Conservation (phyloP, 2,797 vertebrate species). For the Columba guinea region DNA sequence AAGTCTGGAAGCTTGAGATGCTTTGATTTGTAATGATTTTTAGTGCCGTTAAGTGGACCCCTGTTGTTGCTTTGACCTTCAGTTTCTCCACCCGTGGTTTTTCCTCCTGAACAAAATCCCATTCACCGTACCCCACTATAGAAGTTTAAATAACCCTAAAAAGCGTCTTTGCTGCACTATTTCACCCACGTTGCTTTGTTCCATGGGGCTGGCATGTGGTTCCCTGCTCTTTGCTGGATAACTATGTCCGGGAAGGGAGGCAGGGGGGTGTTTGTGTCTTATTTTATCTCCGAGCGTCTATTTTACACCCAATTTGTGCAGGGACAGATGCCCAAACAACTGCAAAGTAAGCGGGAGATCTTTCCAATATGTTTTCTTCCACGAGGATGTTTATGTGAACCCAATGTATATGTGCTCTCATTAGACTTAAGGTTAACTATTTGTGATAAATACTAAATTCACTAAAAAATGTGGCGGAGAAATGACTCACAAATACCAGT, state of each 20-base stretch:
- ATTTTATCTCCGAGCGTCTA: neutral
- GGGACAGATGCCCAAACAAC: neutral
- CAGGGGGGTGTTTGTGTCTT: neutral
- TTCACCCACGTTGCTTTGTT: neutral
- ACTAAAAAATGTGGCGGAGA: conserved; percentile 22
- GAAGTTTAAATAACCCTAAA: neutral
- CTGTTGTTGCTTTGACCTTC: neutral
- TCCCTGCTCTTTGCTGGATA: neutral
- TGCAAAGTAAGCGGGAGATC: neutral
- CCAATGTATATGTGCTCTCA: neutral
- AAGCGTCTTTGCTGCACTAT: neutral
- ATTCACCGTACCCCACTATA: rapidly evolving
- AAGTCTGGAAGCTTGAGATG: neutral
- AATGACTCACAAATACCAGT: conserved; percentile 54
- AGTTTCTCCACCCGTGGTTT: neutral
- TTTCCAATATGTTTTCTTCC: neutral
- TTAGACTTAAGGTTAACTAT: neutral
- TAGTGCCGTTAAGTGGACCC: neutral
- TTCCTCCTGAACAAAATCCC: neutral
- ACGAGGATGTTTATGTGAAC: neutral
- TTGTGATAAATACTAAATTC: conserved; percentile 50
- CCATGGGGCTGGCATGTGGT: rapidly evolving
- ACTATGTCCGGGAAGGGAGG: neutral
- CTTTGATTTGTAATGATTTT: neutral
- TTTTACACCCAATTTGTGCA: neutral